Evolutionary conservation across 2,113 vertebrate genomes (phyloP), one percentile per base, ranked within the genome.

Genomic region (Anser brachyrhynchus): DNA sequence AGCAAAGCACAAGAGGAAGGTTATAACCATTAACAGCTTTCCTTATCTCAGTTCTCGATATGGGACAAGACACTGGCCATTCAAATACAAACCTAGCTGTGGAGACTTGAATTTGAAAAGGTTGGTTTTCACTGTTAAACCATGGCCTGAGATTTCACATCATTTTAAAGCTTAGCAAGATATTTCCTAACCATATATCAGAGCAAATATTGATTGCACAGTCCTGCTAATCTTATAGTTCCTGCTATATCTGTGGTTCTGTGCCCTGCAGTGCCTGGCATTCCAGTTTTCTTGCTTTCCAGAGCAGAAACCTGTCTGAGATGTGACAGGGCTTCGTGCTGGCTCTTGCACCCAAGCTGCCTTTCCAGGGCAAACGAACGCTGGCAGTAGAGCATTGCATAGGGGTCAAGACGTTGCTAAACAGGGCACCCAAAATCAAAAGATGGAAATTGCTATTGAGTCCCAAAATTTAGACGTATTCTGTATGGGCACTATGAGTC

Each of bases 171-270:
- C 44, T 43, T 39, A 16, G 10, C 8, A 22, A 22, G 29, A 5
- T 31, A 16, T 54, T 71, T 66, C 25, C 54, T 52, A 71, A 18
- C 33, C 17, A 5, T 25, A 2, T 41, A 31, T 46, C 55, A 54
- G 55, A 57, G 74, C 55, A 51, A 25, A 26, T 4, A 25, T 11
- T 37, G 62, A 26, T 12, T 39, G 46, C 67, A 25, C 29, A 33
- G 71, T 21, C 33, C 22, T 29, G 35, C 28, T 65, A 37, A 20
- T 31, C 0, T 2, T 22, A 6, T 11, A 4, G 19, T 1, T 46
- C 78, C n/a, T 41, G 73, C 39, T 54, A 1, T 4, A 17, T 6
- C 23, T 2, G 2, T 29, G 18, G 41, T 23, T 33, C 26, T 11
- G 58, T 51, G 25, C 64, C 41, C 51, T 26, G 4, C 57, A 9